A percentile compares a stretch with the other conserved stretches of the same genome.
Evolutionary conservation across 1,140 invertebrate species (phyloP).

Genomic region (Aradophagus sp.): DNA sequence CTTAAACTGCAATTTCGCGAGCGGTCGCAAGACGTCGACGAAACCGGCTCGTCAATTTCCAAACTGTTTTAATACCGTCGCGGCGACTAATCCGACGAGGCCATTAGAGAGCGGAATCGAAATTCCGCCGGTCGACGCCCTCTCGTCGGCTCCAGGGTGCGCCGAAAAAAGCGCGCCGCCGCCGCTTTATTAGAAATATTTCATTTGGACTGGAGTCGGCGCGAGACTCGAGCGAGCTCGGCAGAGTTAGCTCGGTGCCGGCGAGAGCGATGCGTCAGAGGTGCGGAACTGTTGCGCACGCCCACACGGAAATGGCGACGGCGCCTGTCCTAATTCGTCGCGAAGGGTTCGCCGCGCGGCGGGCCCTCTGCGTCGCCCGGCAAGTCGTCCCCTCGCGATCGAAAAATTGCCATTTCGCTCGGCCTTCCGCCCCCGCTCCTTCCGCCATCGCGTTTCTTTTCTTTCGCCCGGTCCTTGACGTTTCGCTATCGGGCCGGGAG

Average conservation of each 20-base stretch:
- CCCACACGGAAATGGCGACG: slow-evolving; percentile 73
- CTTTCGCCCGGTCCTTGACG: slow-evolving; percentile 16
- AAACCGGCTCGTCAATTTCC: neutral
- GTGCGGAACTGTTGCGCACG: slow-evolving; percentile 64
- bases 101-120: neutral
- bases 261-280: slow-evolving; percentile 46
- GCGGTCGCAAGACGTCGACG: no score
- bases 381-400: slow-evolving; percentile 35
- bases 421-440: slow-evolving; percentile 4
- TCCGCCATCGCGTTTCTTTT: slow-evolving; percentile 13
- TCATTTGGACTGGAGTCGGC: slow-evolving; percentile 28
- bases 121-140: slow-evolving; percentile 12
- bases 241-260: slow-evolving; percentile 41
- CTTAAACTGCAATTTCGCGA: no score
- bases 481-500: slow-evolving; percentile 16
- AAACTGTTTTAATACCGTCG: slow-evolving; percentile 2
- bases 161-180: slow-evolving; percentile 31
- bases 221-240: slow-evolving; percentile 37
- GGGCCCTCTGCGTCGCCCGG: slow-evolving; percentile 35
- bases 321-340: slow-evolving; percentile 66
- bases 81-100: no score
- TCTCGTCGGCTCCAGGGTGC: neutral
- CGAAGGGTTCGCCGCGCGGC: slow-evolving; percentile 51
- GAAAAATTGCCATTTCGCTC: slow-evolving; percentile 40
- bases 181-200: slow-evolving; percentile 49